Conservation (phyloP, 1,140 invertebrate species). For the Procambarus clarkii region DNA sequence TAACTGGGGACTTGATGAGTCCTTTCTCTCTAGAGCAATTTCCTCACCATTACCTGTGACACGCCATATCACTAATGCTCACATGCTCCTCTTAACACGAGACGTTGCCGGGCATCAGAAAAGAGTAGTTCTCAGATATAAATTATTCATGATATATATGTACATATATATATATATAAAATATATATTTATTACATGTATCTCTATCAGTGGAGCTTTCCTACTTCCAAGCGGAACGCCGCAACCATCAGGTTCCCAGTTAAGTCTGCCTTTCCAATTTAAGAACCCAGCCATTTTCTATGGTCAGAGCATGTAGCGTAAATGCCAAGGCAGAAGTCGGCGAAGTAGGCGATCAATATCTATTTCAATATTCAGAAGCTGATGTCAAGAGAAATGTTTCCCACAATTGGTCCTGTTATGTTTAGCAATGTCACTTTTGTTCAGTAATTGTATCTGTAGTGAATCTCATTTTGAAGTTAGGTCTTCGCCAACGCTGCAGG, state of each 20-base stretch:
- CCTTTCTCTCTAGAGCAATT: background rate
- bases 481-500: constrained; percentile 22
- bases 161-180: no score
- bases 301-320: background rate
- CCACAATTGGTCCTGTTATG: no score
- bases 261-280: background rate
- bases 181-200: no score
- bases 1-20: constrained; percentile 36
- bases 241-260: constrained; percentile 34
- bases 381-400: background rate
- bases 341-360: background rate
- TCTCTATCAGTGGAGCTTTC: background rate
- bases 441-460: background rate
- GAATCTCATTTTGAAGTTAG: background rate
- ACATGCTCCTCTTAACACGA: background rate
- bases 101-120: constrained; percentile 12
- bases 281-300: background rate
- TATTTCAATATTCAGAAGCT: background rate
- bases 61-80: background rate
- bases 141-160: background rate
- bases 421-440: background rate
- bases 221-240: constrained; percentile 7
- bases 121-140: background rate
- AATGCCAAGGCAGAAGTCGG: constrained; percentile 13
- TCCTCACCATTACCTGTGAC: background rate